phyloP scores from a whole-genome alignment of 2,888 invertebrate species.

The Tetragonisca angustula region DNA sequence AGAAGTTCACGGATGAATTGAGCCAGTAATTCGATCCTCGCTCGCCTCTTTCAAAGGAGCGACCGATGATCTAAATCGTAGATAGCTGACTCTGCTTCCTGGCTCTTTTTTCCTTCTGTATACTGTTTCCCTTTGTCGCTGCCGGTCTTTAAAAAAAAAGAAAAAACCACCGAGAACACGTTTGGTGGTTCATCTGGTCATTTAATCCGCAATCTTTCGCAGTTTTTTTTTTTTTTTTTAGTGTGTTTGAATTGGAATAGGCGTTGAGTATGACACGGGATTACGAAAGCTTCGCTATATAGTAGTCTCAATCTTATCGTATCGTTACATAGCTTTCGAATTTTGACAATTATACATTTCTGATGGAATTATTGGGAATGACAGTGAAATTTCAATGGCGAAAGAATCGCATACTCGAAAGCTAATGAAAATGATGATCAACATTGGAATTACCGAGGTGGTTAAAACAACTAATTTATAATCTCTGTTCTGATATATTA shows the following conservation, averaged over 20 bases:
- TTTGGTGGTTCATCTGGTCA: background rate
- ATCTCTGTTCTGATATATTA: too few species aligned
- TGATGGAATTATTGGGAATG: too few species aligned
- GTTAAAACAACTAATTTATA: too few species aligned
- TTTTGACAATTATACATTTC: too few species aligned
- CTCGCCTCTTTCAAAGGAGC: conserved; percentile 33
- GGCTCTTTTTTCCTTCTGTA: background rate
- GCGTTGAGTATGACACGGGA: background rate
- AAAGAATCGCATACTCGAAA: too few species aligned
- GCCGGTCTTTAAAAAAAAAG: background rate
- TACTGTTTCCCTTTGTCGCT: background rate
- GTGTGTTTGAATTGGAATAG: background rate
- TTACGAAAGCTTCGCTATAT: too few species aligned
- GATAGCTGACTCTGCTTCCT: conserved; percentile 21
- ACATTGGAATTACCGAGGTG: too few species aligned
- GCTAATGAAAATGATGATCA: too few species aligned
- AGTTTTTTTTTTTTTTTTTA: too few species aligned
- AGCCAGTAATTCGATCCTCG: conserved; percentile 49
- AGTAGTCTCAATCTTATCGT: too few species aligned
- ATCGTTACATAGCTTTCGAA: too few species aligned
- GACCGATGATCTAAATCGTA: conserved; percentile 46
- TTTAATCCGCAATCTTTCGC: background rate
- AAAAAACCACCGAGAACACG: background rate
- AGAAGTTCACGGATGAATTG: conserved; percentile 53
- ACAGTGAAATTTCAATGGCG: too few species aligned